These are phyloP conservation scores for Styela plicata DNA, from an alignment of 23 tunicate genomes.

Conservation along the genomic window DNA sequence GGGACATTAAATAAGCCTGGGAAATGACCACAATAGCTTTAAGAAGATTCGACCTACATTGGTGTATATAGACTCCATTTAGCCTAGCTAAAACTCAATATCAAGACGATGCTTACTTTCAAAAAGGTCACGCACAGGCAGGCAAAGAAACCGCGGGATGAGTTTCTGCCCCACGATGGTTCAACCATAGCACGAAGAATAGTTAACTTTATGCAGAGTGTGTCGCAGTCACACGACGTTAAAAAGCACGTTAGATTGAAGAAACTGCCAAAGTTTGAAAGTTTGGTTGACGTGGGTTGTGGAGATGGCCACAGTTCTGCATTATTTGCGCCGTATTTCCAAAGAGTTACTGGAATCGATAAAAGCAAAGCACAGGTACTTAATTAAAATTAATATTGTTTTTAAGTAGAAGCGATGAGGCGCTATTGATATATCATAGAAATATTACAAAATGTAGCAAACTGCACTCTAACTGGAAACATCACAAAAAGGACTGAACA, in stretches of 20 bases:
- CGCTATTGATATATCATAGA: too few species aligned
- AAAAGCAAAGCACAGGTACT: constrained; percentile 24
- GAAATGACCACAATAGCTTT: too few species aligned
- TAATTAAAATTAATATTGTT: too few species aligned
- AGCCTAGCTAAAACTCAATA: too few species aligned
- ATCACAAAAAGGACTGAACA: neutral
- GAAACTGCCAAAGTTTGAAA: neutral
- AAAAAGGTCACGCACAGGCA: neutral
- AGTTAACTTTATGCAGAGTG: constrained; percentile 7
- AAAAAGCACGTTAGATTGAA: neutral
- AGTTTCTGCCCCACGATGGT: neutral
- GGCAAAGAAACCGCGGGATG: neutral
- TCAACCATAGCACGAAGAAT: constrained; percentile 5
- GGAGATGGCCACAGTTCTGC: constrained; percentile 22
- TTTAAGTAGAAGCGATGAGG: too few species aligned
- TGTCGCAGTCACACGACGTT: neutral
- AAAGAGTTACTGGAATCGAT: constrained; percentile 16
- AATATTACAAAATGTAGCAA: neutral
- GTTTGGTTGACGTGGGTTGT: constrained; percentile 30
- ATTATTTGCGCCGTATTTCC: constrained; percentile 19
- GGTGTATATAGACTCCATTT: too few species aligned
- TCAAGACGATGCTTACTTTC: neutral
- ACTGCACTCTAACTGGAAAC: neutral
- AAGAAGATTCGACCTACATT: too few species aligned
- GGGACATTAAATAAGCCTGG: too few species aligned